Base-by-base conservation (phyloP, 1,140 invertebrate genomes). In the Tribolium castaneum region DNA sequence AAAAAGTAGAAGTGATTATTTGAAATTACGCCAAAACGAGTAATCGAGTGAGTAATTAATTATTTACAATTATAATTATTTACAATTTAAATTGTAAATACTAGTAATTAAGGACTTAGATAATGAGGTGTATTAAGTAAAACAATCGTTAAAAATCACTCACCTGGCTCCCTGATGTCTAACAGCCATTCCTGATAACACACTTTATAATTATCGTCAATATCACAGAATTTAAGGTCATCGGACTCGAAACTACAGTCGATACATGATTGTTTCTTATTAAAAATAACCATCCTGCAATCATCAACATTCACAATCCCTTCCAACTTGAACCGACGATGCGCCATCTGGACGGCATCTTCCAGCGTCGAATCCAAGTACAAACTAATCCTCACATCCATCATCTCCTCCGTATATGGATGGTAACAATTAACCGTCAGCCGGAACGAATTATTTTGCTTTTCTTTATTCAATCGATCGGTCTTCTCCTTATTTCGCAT, bases 211-310 rank as follows among this genome's bases (percentile, higher is more conserved):
- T 75, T 79, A 34, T 75, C 16, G 83, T 87, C 49, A 89, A 86
- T 78, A 92, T 85, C 39, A 88, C 89, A 6, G 86, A 86, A 78
- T 92, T 89, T 62, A 85, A 80, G 88, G 4, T 91, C 88, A 9
- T 91, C 91, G 52, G 88, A 85, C 3, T 94, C 92, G 82, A 93
- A 93, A 52, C 92, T 94, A 75, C 90, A 89, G 79, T 94, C 91
- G n/a, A 96, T 91, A 2, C 90, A 87, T 75, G 94, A 92, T 76
- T 90, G 88, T 13, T 88, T 86, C 30, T 90, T 89, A 83, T 95
- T 91, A 83, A 94, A 96, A 74, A 88, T 91, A 1, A 96, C 93
- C 13, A 96, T 87, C 1, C 94, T 91, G 82, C 93, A 94, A 75
- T 92, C 91, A 35, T 92, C 89, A 0, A 92, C 71, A 7, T 91